phyloP scores from a whole-genome alignment of 2,113 vertebrate genomes.

The Probosciger aterrimus region DNA sequence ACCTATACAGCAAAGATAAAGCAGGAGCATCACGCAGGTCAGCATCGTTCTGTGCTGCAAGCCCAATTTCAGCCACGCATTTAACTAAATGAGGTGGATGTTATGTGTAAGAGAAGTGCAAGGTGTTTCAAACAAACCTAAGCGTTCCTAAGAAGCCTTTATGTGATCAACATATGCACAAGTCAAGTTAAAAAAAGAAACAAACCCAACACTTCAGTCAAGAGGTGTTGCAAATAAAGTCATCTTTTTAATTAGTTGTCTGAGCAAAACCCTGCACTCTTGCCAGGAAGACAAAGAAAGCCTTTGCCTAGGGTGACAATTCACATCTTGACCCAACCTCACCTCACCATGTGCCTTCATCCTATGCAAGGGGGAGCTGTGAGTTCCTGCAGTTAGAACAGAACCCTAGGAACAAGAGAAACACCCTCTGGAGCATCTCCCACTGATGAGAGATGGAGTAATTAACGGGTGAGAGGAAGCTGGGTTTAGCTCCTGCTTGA shows the following conservation, averaged over 20 bases:
- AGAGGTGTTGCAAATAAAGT: neutral
- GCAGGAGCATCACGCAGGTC: neutral
- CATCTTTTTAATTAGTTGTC: neutral
- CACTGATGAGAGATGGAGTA: fast-evolving
- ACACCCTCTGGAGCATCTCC: neutral
- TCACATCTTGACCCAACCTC: neutral
- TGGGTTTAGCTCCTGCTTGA: neutral
- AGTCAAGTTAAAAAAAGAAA: neutral
- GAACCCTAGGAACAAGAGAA: neutral
- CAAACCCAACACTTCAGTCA: neutral
- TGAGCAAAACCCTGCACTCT: neutral
- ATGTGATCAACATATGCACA: neutral
- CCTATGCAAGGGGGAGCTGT: neutral
- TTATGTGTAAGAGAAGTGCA: neutral
- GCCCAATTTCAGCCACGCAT: neutral
- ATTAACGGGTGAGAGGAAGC: neutral
- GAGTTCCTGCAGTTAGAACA: too few species aligned
- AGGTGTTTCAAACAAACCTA: neutral
- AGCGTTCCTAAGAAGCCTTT: neutral
- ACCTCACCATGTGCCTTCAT: neutral
- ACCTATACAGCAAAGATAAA: neutral
- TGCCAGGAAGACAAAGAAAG: neutral
- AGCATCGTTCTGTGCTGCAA: fast-evolving
- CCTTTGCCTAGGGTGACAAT: neutral
- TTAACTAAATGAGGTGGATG: neutral